Base-by-base conservation (phyloP, 2,888 invertebrate species). In the Heliconius ethilla region DNA sequence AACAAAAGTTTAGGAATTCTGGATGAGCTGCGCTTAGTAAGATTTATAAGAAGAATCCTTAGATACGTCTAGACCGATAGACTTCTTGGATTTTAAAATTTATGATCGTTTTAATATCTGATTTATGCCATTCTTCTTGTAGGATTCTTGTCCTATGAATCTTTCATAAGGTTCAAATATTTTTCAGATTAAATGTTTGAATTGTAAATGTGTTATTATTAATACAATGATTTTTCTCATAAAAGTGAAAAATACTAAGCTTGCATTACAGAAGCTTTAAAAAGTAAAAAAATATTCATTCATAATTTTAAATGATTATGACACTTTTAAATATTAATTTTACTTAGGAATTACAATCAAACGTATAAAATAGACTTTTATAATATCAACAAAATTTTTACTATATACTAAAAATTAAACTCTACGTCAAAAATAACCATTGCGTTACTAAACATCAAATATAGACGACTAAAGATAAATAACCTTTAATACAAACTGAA, bases 401-500 rank as follows among this genome's bases (percentile, higher is more conserved):
- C 51, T 51, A 27, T 4, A 5, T 45, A 15, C 5, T 5, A 4
- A 15, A 45, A 15, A 45, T 45, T 15, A 0, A 45, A 37, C 29
- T 29, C 29, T 33, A 33, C 10, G 37, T 40, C 11, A 11, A 11
- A 40, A 11, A 40, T 40, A 15, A 51, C 18, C 51, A 51, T 51
- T 51, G 15, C 51, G 13, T 5, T 55, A 0, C 22, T 0, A 55
- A 55, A 55, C 18, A 18, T n/a, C n/a, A 22, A n/a, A 59, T n/a
- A 59, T 9, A 59, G 55, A n/a, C n/a, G n/a, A 9, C n/a, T 59
- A 59, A 66, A 10, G 9, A 51, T 82, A 81, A 81, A 81, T 82
- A 75, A 81, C 45, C 76, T 73, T 78, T 81, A 82, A 83, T 81
- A 82, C 81, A 82, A 81, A 82, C 78, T 82, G 82, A 82, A 83